Percentiles rank a stretch among this genome's conserved stretches.
These are phyloP conservation scores for Trichogramma dendrolimi DNA, from an alignment of 2,888 invertebrate genomes.

Conservation along the genomic window DNA sequence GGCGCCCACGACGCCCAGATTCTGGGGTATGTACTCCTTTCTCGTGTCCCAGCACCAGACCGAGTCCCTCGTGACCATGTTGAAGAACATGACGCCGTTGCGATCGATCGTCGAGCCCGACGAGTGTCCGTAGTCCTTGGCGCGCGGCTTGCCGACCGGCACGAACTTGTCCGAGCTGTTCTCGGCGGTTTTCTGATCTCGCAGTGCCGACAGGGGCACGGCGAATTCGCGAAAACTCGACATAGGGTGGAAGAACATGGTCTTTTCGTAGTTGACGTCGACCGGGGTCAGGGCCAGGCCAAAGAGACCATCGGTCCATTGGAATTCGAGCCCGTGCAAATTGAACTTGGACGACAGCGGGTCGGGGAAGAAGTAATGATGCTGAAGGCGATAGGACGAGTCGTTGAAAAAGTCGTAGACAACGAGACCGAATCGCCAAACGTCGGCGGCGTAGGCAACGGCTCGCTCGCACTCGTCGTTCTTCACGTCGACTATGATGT, in stretches of 20 bases:
- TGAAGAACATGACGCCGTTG: slow-evolving; percentile 73
- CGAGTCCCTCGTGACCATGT: slow-evolving; percentile 71
- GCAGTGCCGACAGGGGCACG: slow-evolving; percentile 64
- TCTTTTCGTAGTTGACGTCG: slow-evolving; percentile 56
- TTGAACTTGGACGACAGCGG: slow-evolving; percentile 71
- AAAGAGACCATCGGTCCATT: slow-evolving; percentile 80
- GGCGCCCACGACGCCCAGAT: slow-evolving; percentile 62
- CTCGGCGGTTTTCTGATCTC: slow-evolving; percentile 56
- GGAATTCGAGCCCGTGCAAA: slow-evolving; percentile 70
- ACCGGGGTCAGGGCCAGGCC: slow-evolving; percentile 67
- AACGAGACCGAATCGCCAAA: slow-evolving; percentile 64
- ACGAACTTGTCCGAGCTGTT: slow-evolving; percentile 43
- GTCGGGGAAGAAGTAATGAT: slow-evolving; percentile 70
- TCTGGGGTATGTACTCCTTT: slow-evolving; percentile 64
- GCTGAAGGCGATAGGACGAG: slow-evolving; percentile 63
- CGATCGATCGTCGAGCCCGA: slow-evolving; percentile 71
- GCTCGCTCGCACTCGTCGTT: slow-evolving; percentile 61
- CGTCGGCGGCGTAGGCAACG: slow-evolving; percentile 66
- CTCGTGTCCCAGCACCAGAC: slow-evolving; percentile 77
- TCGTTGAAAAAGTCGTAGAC: slow-evolving; percentile 61
- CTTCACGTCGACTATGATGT: slow-evolving; percentile 63
- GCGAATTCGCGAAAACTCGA: slow-evolving; percentile 76
- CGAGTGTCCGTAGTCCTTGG: slow-evolving; percentile 61
- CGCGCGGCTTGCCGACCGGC: slow-evolving; percentile 46
- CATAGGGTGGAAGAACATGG: slow-evolving; percentile 76